Base-by-base conservation (phyloP, 2,888 invertebrate genomes). In the Notodonta ziczac region DNA sequence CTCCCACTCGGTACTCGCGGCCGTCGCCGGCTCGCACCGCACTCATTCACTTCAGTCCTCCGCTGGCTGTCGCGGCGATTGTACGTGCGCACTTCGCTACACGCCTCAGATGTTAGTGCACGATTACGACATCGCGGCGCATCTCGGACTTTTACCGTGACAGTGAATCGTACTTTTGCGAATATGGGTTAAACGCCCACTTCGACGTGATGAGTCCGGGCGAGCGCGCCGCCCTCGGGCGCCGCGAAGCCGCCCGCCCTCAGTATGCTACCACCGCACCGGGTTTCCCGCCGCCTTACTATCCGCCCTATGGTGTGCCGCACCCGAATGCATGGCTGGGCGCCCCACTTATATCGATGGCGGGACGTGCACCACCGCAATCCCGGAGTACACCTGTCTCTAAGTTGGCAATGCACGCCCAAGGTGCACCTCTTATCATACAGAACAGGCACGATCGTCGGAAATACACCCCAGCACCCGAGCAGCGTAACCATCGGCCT, bases 381-480 rank as follows among this genome's bases (percentile, higher is more conserved):
- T 66, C 86, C 61, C 85, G 94, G 66, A 88, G 87, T 73, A 93
- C 94, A 70, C 95, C 95, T 53, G 95, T 97, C 68, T 95, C 97
- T 10, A 95, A 96, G 76, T 88, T 97, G 68, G 97, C 97, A 13
- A 96, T 97, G 80, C 97, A 97, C 86, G 97, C 97, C 6, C 97
- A 97, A 84, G 97, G 97, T 53, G 97, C 96, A 54, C 97, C 98
- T n/a, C 93, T 98, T 67, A 97, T 97, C 72, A 94, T 97, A 65
- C 94, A 96, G 74, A 95, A 96, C 73, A 93, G 95, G 76, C 95
- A 95, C 85, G 94, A 91, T 80, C 90, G 93, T 70, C 86, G 91
- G 82, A 95, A 94, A 81, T 88, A 80, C 77, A 86, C 84, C 64
- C 84, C 81, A 59, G 77, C 84, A 70, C 87, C 93, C 63, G 93